Percentiles rank a stretch among this genome's conserved stretches.
These are phyloP conservation scores for Parazoanthus swiftii DNA, from an alignment of 92 coral and sea anemone species.

Conservation along the genomic window DNA sequence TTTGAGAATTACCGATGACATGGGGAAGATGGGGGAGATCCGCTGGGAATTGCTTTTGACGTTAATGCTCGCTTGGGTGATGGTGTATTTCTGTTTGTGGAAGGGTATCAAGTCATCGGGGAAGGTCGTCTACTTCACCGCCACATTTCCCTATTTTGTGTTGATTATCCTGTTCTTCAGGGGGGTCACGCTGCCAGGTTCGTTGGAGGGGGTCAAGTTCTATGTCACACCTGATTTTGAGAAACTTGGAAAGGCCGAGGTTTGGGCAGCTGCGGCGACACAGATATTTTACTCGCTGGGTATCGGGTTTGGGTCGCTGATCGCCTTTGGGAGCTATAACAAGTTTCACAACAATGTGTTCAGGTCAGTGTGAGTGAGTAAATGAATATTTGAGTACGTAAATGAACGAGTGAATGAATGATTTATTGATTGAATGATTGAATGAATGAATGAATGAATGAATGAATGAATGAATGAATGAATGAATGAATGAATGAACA, in stretches of 20 bases:
- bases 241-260: constrained; percentile 86
- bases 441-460: no score
- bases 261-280: constrained; percentile 97
- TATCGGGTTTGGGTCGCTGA: constrained; percentile 96
- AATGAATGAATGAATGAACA: background rate
- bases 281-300: constrained; percentile 98
- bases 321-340: constrained; percentile 96
- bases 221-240: constrained; percentile 91
- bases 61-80: constrained; percentile 87
- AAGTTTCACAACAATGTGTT: constrained; percentile 95
- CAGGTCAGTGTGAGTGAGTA: constrained; percentile 56
- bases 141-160: constrained; percentile 96
- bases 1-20: constrained; percentile 68
- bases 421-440: no score
- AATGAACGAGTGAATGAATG: background rate
- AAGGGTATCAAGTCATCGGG: constrained; percentile 99
- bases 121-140: constrained; percentile 98
- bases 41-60: constrained; percentile 89
- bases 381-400: background rate
- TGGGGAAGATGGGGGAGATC: constrained; percentile 75
- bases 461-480: no score
- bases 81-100: constrained; percentile 98
- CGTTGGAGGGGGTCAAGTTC: constrained; percentile 82
- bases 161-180: constrained; percentile 85
- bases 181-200: constrained; percentile 94